A percentile compares a stretch with the other conserved stretches of the same genome.
phyloP scores from a whole-genome alignment of 2,797 vertebrate genomes.

The Alauda arvensis region DNA sequence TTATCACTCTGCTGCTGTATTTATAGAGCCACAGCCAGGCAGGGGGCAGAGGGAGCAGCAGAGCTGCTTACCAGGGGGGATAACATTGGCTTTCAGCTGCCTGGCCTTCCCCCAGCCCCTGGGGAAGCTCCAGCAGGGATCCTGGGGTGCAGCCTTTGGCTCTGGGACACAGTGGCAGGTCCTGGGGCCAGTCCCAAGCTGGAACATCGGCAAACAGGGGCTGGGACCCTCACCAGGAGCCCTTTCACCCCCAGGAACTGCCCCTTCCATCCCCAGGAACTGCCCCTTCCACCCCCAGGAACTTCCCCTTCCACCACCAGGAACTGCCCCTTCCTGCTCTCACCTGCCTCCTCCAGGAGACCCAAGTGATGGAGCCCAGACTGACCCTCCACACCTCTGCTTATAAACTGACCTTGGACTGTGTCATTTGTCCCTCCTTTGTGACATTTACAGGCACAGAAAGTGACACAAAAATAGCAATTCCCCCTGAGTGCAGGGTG shows the following conservation, averaged over 20 bases:
- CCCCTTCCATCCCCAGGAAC: not conserved
- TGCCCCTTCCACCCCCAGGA: too few species aligned
- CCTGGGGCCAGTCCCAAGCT: too few species aligned
- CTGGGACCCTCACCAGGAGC: not conserved
- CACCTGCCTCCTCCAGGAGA: not conserved
- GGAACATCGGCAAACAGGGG: not conserved
- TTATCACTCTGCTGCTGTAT: not conserved
- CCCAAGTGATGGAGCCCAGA: not conserved
- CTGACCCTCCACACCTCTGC: not conserved
- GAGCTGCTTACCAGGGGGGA: not conserved
- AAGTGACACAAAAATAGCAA: not conserved
- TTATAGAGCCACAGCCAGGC: constrained; percentile 27
- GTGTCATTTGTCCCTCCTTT: not conserved
- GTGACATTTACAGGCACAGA: not conserved
- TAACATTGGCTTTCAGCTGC: not conserved
- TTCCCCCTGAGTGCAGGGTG: not conserved
- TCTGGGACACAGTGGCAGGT: rapidly evolving
- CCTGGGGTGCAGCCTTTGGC: not conserved
- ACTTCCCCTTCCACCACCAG: too few species aligned
- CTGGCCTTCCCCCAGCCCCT: not conserved
- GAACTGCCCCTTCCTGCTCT: not conserved
- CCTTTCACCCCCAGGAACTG: not conserved
- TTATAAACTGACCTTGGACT: not conserved
- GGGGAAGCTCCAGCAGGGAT: not conserved
- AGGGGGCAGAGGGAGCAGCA: not conserved